Conservation (phyloP, 2,888 invertebrate species). For the Automeris io region DNA sequence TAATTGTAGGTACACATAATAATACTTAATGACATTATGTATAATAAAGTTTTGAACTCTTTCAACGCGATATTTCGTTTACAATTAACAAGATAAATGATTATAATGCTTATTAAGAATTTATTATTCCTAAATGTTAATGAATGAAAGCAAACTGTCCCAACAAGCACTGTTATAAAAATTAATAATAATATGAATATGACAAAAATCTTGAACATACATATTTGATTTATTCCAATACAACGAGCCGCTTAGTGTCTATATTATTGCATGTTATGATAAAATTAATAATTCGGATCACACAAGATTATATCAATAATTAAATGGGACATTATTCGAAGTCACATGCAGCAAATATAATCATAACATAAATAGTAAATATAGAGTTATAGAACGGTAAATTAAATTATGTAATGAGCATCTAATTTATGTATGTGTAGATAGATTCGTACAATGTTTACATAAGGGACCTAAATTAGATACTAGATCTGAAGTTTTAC, state of each 20-base stretch:
- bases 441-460: slow-evolving; percentile 1
- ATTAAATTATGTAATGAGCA: not conserved
- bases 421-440: slow-evolving; percentile 1
- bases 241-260: not conserved
- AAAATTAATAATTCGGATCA: no score
- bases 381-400: not conserved
- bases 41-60: not conserved
- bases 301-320: not conserved
- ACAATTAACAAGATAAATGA: no score
- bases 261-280: not conserved
- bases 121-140: no score
- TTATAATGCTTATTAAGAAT: no score
- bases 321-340: not conserved
- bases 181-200: not conserved
- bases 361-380: not conserved
- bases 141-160: not conserved
- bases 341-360: not conserved
- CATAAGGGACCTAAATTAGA: not conserved
- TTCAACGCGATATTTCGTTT: no score
- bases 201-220: no score
- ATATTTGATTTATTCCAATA: no score
- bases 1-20: not conserved
- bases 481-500: not conserved
- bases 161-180: not conserved
- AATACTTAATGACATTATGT: not conserved